Conservation (phyloP, 2,888 invertebrate genomes). For the Thymelicus acteon region DNA sequence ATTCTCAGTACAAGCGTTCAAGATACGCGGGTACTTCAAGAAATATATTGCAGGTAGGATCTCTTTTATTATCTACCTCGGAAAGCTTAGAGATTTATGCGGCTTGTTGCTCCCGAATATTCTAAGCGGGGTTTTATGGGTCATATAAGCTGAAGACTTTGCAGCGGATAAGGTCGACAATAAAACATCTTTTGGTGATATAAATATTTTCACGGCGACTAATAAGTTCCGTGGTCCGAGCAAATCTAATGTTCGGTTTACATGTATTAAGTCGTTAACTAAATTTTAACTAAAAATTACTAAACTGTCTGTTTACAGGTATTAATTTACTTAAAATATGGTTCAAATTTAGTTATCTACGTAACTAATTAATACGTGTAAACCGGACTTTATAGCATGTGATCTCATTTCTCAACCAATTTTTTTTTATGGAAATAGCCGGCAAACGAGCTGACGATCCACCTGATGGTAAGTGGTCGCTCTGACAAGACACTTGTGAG, state of each 20-base stretch:
- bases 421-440: too few relatives aligned
- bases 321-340: too few relatives aligned
- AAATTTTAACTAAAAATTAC: too few relatives aligned
- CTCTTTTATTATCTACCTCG: conserved; percentile 21
- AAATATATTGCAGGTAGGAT: conserved; percentile 11
- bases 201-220: not conserved
- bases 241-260: too few relatives aligned
- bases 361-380: too few relatives aligned
- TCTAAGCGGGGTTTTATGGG: conserved; percentile 9
- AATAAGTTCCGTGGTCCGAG: not conserved
- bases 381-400: not conserved
- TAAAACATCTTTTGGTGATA: conserved; percentile 4
- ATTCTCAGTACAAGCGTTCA: not conserved
- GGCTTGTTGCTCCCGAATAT: conserved; percentile 23
- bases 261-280: too few relatives aligned
- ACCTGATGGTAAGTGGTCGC: too few relatives aligned
- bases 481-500: too few relatives aligned
- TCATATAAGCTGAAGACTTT: conserved; percentile 12
- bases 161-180: not conserved
- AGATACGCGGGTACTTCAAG: not conserved
- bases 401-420: not conserved
- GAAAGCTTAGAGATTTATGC: conserved; percentile 26
- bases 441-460: too few relatives aligned
- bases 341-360: too few relatives aligned
- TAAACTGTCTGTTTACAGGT: too few relatives aligned